Evolutionary conservation across 2,797 vertebrate species (phyloP), one percentile per base, ranked within the genome.

Genomic region (Hozukius guyotensis): DNA sequence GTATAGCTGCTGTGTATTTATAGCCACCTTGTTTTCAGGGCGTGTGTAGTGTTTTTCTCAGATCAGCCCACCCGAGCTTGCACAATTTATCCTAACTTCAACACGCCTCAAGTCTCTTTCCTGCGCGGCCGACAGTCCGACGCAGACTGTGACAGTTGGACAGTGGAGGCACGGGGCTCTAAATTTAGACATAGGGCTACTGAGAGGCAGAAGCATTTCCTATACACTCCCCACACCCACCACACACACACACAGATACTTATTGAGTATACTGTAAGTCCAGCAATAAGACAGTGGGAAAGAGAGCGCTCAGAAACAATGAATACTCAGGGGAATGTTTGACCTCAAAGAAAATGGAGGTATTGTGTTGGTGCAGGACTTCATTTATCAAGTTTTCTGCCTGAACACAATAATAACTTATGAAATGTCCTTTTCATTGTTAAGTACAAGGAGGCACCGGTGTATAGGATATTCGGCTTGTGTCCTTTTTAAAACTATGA

Each of bases 161-260:
- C 84, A 89, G 81, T 62, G 80, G 81, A 56, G 60, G 32, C 66
- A 77, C 3, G 18, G 82, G 71, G 34, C 77, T 85, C 94, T 95
- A 96, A 93, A 93, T 94, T 91, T 96, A 96, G 93, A 92, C 67
- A 8, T 34, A 20, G 27, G 12, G 65, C 87, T 63, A 79, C 89
- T 78, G 69, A 89, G 81, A 88, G 69, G 77, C 81, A 82, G 31
- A 85, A 86, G 83, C 89, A 93, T 93, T 96, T 96, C 95, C 95
- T 94, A 77, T 82, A 75, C 77, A 87, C 85, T 75, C 75, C 71
- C 84, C 63, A 61, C 60, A 65, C 73, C 59, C 67, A 60, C 49
- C 76, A 62, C 78, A 76, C 32, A 77, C 77, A 60, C 70, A 74
- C 61, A 84, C 55, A 70, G 9, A 80, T 25, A 76, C 62, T 66